Evolutionary conservation across 1,140 invertebrate genomes (phyloP).

Genomic region (Hycleus phaleratus): DNA sequence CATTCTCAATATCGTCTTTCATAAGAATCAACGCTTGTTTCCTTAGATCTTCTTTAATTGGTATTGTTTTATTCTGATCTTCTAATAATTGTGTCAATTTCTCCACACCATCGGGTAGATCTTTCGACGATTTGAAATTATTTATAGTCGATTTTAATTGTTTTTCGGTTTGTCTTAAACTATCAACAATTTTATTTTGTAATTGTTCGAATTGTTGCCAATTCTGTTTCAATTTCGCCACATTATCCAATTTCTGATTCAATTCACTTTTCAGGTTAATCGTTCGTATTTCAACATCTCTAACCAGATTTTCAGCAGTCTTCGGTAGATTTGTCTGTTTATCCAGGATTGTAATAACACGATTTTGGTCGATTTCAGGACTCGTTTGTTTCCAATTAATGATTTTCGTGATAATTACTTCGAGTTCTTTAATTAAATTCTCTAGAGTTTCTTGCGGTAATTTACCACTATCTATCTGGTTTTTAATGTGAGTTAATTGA

Average conservation of each 20-base stretch:
- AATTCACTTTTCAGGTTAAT: constrained; percentile 56
- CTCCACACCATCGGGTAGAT: constrained; percentile 53
- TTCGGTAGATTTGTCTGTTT: constrained; percentile 57
- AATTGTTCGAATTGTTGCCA: constrained; percentile 62
- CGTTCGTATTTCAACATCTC: constrained; percentile 61
- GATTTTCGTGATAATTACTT: constrained; percentile 56
- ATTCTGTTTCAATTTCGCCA: constrained; percentile 59
- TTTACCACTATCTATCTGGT: constrained; percentile 64
- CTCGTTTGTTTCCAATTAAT: constrained; percentile 61
- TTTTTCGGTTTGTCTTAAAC: constrained; percentile 49
- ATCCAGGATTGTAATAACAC: constrained; percentile 53
- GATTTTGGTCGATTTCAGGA: constrained; percentile 57
- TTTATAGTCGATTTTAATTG: constrained; percentile 50
- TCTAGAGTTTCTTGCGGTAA: constrained; percentile 56
- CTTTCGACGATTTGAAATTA: constrained; percentile 44
- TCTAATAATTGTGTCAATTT: constrained; percentile 49
- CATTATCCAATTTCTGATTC: constrained; percentile 53
- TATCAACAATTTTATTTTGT: constrained; percentile 55
- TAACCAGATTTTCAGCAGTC: constrained; percentile 59
- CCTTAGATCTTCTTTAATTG: constrained; percentile 52
- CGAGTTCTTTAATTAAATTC: constrained; percentile 58
- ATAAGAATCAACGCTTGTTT: constrained; percentile 68
- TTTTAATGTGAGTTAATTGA: constrained; percentile 70
- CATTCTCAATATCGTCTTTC: constrained; percentile 71
- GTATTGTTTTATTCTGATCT: constrained; percentile 45